phyloP scores from a whole-genome alignment of 2,888 invertebrate species.

The Callyntrura sp. region DNA sequence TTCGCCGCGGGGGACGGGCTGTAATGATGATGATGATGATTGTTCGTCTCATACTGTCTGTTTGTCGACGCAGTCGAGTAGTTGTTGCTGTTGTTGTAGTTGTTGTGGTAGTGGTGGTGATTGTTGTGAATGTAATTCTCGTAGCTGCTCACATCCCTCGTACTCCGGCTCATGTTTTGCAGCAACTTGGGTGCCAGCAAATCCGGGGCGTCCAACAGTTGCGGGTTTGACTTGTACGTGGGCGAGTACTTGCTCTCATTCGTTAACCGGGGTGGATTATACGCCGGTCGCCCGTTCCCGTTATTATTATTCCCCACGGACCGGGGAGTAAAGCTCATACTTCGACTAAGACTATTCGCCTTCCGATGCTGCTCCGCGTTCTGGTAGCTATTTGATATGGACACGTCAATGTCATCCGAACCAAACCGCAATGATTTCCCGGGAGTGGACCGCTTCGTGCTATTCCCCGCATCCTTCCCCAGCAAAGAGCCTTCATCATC shows the following conservation, averaged over 20 bases:
- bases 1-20: conserved; percentile 33
- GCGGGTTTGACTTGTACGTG: conserved; percentile 91
- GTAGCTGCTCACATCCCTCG: conserved; percentile 88
- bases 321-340: conserved; percentile 83
- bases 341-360: conserved; percentile 81
- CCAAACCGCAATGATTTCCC: conserved; percentile 82
- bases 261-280: conserved; percentile 73
- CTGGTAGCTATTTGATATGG: conserved; percentile 82
- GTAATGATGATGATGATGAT: neutral
- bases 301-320: conserved; percentile 67
- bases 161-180: conserved; percentile 93
- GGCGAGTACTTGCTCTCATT: conserved; percentile 79
- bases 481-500: conserved; percentile 83
- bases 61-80: conserved; percentile 50
- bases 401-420: conserved; percentile 83
- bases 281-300: conserved; percentile 38
- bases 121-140: conserved; percentile 34
- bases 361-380: conserved; percentile 75
- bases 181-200: conserved; percentile 95
- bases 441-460: conserved; percentile 47
- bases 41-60: conserved; percentile 3
- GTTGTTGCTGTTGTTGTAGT: conserved; percentile 52
- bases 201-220: conserved; percentile 90
- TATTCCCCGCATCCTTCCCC: conserved; percentile 60
- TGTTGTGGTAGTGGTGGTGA: conserved; percentile 58